Base-by-base conservation (phyloP, 2,797 vertebrate genomes). In the Microchirus variegatus region DNA sequence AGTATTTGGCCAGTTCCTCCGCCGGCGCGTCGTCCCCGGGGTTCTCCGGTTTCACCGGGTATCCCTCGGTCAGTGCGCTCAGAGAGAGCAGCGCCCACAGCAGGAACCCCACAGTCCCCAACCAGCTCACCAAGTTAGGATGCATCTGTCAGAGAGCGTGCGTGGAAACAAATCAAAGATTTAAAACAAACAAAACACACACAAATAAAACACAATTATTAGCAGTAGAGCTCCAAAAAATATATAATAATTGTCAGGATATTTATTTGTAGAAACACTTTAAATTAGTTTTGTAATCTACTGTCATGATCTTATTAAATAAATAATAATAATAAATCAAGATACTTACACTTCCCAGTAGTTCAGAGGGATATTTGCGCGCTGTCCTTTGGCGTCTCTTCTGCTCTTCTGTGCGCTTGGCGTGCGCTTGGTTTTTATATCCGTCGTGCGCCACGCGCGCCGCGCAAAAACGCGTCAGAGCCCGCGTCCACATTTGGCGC, bases 1-100 rank as follows among this genome's bases (percentile, higher is more conserved):
- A 99, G 89, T 98, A 99, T 93, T 96, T 97, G 92, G 96, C 96
- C 92, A 98, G 91, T 43, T 99, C 96, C 80, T 98, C 97, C 38
- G 96, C 95, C 1, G 97, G 95, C 0, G 97, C 96, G 45, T 97
- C 95, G 63, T 98, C 96, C 1, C 96, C 96, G 0, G 97, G 97
- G 83, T 95, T 97, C 90, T 97, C 94, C 1, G 97, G 97, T 90
- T 97, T 99, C 78, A 96, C 91, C 37, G 97, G 97, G 86, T 98
- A 99, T n/a, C 94, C 96, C 59, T 97, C 96, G 18, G 93, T 90
- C 86, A 96, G 90, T 46, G 93, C 91, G n/a, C 95, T 93, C 89
- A 97, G 87, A 85, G 95, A 96, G 75, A 95, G 86, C 77, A 98
- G 93, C 84, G 96, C 90, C 87, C 94, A 95, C 78, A 98, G 87